A percentile compares a stretch with the other conserved stretches of the same genome.
phyloP scores from a whole-genome alignment of 2,888 invertebrate species.

The Melanchra persicariae region DNA sequence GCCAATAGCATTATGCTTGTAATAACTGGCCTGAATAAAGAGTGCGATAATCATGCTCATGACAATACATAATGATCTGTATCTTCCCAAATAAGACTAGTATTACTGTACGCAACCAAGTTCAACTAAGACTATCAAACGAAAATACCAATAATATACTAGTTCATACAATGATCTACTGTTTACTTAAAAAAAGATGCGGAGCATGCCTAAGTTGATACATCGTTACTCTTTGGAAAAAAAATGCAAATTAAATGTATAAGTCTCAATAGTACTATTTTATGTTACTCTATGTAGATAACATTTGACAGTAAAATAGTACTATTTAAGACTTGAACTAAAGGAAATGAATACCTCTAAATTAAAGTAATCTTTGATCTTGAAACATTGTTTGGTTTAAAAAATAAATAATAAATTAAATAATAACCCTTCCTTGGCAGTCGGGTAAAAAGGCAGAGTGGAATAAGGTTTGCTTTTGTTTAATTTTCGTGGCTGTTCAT shows the following conservation, averaged over 20 bases:
- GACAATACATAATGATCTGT: conserved; percentile 48
- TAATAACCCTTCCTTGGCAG: too few species aligned
- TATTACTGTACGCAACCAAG: conserved; percentile 41
- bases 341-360: conserved; percentile 51
- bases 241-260: conserved; percentile 51
- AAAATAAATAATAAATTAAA: too few species aligned
- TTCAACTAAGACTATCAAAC: conserved; percentile 51
- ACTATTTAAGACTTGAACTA: conserved; percentile 54
- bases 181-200: conserved; percentile 46
- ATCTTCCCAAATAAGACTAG: conserved; percentile 35
- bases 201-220: conserved; percentile 62
- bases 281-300: neutral
- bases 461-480: neutral
- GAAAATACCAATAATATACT: conserved; percentile 42
- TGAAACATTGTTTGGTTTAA: neutral
- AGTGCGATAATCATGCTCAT: conserved; percentile 65
- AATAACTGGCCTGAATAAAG: conserved; percentile 42
- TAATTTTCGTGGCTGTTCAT: conserved; percentile 27
- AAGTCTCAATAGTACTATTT: conserved; percentile 58
- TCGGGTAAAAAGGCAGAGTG: neutral
- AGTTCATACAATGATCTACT: conserved; percentile 44
- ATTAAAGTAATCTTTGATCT: neutral
- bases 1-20: conserved; percentile 56
- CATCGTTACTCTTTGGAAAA: conserved; percentile 41
- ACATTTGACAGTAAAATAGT: conserved; percentile 36